Evolutionary conservation across 2,888 invertebrate species (phyloP), one percentile per base, ranked within the genome.

Genomic region (Agriopis aurantiaria): DNA sequence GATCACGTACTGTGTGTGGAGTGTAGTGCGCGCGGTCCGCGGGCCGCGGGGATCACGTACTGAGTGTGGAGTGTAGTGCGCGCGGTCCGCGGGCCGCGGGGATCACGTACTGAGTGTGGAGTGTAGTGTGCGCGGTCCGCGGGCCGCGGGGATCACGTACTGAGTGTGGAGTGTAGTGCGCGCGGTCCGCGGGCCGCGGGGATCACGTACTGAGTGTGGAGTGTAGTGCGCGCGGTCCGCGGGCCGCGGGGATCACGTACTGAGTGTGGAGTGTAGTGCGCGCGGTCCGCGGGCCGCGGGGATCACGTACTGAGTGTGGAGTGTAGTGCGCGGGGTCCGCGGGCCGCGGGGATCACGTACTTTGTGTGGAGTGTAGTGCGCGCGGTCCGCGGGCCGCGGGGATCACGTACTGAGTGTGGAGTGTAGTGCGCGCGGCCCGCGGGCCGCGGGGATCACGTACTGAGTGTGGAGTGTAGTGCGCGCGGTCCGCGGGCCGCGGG

Each of bases 41-140:
- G 59, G 40, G 52, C 72, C 75, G 65, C 60, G 17, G 70, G 65
- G 71, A 68, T n/a, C n/a, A n/a, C n/a, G n/a, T n/a, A n/a, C n/a
- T n/a, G 0, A 1, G 0, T 7, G 9, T 12, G 17, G 17, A 23
- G 17, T 52, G 33, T 8, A 65, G 43, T 52, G 65, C 51, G 46
- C 48, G 17, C 17, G 17, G 17, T 40, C 51, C 68, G 61, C 57
- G 59, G 40, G 52, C 72, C 75, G 65, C 60, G 17, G 70, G 65
- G 71, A 68, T n/a, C n/a, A n/a, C n/a, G n/a, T n/a, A n/a, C n/a
- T n/a, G 0, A 1, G 0, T 7, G 9, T 12, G 17, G 17, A 23
- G 17, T 52, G 33, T 8, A 65, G 43, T 52, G 65, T 48, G 46
- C 48, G 17, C 17, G 17, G 17, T 40, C 51, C 68, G 61, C 57